A percentile compares a stretch with the other conserved stretches of the same genome.
These are phyloP conservation scores for Panopea generosa DNA, from an alignment of 2,888 invertebrate species.

Conservation along the genomic window DNA sequence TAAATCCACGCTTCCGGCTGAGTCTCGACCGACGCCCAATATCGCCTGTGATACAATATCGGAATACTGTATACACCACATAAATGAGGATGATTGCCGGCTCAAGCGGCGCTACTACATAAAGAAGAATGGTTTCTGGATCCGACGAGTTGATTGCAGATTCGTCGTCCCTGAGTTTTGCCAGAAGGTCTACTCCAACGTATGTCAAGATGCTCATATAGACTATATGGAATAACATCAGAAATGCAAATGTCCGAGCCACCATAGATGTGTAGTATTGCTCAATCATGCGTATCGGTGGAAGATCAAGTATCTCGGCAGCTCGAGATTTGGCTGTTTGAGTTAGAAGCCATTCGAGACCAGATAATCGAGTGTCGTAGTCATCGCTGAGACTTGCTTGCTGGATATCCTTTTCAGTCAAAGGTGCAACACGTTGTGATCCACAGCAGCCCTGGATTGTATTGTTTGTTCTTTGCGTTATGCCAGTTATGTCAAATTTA, in stretches of 20 bases:
- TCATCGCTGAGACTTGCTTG: conserved; percentile 11
- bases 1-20: conserved; percentile 34
- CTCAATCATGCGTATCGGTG: conserved; percentile 78
- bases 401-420: conserved; percentile 6
- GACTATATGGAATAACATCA: conserved; percentile 79
- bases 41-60: conserved; percentile 37
- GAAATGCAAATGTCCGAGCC: conserved; percentile 75
- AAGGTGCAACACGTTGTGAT: conserved; percentile 23
- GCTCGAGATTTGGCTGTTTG: conserved; percentile 71
- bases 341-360: conserved; percentile 78
- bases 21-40: conserved; percentile 44
- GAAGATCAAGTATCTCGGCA: conserved; percentile 77
- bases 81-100: conserved; percentile 72
- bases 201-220: conserved; percentile 81
- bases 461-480: conserved; percentile 74
- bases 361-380: conserved; percentile 65
- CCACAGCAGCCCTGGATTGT: conserved; percentile 44
- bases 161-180: conserved; percentile 58
- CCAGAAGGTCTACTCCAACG: conserved; percentile 64
- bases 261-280: conserved; percentile 77
- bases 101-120: conserved; percentile 72
- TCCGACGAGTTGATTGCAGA: conserved; percentile 46
- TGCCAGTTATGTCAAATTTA: conserved; percentile 78
- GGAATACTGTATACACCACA: conserved; percentile 43
- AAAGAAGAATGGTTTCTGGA: conserved; percentile 61